Base-by-base conservation (phyloP, 2,888 invertebrate species). In the Prosopocoilus inquinatus region DNA sequence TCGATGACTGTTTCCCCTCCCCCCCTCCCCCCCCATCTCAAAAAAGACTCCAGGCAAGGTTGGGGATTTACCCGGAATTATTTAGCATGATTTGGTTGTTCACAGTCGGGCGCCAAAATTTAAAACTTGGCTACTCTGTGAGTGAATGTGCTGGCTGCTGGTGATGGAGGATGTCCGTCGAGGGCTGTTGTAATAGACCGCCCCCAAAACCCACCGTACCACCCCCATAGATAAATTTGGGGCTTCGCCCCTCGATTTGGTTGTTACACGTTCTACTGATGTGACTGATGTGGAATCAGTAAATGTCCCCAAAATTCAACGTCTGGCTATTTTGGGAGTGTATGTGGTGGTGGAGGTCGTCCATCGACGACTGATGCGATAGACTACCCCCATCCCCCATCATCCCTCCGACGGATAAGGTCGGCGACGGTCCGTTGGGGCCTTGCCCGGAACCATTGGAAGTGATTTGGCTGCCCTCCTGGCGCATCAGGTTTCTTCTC, bases 401-500 rank as follows among this genome's bases (percentile, higher is more conserved):
- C 53, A 81, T 71, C 50, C 80, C 50, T 74, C 73, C 32, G 78
- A 60, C 72, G 64, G 47, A 73, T 60, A 63, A 78, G 61, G 64
- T 66, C 3, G 72, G 66, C 2, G 73, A 66, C 9, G 73, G 71
- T 1, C 69, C 72, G 53, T 70, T 74, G 12, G 73, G 64, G 32
- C 70, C 70, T 55, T 67, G 70, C 35, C 62, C 67, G 46, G 69
- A 66, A 47, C 68, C 65, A 55, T 58, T 67, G 35, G 67, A 65
- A 59, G 70, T 70, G 38, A 65, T 63, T 53, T 75, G 73, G 12
- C 72, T 70, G 33, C 85, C 84, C 71, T 94, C 93, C 71, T 92
- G 93, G 47, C 93, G 80, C 89, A 93, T 91, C 74, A 93, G 85
- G 77, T 93, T 96, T 49, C 98, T 86, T 63, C 99, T 87, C 91